These are phyloP conservation scores for Virgularia gustaviana DNA, from an alignment of 92 coral and sea anemone genomes.

Conservation along the genomic window DNA sequence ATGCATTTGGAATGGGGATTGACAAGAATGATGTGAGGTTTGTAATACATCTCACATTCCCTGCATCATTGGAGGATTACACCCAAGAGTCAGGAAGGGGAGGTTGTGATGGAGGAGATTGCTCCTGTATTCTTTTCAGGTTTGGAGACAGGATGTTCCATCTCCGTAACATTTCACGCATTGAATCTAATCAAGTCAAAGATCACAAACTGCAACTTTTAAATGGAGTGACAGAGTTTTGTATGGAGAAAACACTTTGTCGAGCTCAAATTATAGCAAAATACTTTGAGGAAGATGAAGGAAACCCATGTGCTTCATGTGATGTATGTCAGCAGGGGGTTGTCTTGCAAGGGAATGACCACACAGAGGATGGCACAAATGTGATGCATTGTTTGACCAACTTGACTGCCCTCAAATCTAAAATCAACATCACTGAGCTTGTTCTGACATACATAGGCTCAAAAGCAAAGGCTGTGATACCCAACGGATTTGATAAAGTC, in stretches of 20 bases:
- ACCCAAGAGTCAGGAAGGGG: slow-evolving; percentile 41
- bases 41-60: slow-evolving; percentile 4
- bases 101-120: slow-evolving; percentile 41
- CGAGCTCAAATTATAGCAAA: slow-evolving; percentile 25
- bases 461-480: slow-evolving; percentile 26
- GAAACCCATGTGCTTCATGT: slow-evolving; percentile 21
- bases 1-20: slow-evolving; percentile 17
- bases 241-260: slow-evolving; percentile 20
- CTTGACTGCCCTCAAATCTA: slow-evolving; percentile 27
- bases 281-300: slow-evolving; percentile 35
- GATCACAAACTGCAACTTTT: not conserved
- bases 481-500: slow-evolving; percentile 26
- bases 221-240: slow-evolving; percentile 25
- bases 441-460: slow-evolving; percentile 45
- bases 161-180: slow-evolving; percentile 15
- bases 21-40: slow-evolving; percentile 11
- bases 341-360: slow-evolving; percentile 5
- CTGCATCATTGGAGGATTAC: slow-evolving; percentile 5
- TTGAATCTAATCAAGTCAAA: not conserved
- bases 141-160: slow-evolving; percentile 35
- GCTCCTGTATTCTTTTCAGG: slow-evolving; percentile 33
- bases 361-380: slow-evolving; percentile 19
- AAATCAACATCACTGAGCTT: slow-evolving; percentile 24
- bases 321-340: slow-evolving; percentile 23
- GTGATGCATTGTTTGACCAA: slow-evolving; percentile 15